Conservation (phyloP, 1,140 invertebrate species). For the Aporrectodea caliginosa region DNA sequence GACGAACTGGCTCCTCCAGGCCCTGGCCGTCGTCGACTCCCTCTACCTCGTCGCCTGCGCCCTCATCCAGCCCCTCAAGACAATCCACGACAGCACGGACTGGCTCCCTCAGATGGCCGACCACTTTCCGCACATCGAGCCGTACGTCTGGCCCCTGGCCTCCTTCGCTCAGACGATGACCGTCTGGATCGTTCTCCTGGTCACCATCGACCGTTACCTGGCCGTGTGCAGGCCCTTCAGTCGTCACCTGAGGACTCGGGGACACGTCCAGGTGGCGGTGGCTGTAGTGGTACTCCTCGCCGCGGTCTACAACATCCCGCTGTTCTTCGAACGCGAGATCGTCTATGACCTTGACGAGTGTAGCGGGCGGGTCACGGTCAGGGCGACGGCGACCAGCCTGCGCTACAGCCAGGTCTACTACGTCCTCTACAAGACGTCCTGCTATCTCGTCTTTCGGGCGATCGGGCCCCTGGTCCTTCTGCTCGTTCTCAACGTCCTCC, state of each 20-base stretch:
- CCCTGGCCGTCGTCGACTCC: constrained; percentile 29
- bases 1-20: constrained; percentile 28
- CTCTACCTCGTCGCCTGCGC: constrained; percentile 29
- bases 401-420: constrained; percentile 22
- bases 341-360: constrained; percentile 1
- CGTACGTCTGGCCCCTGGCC: constrained; percentile 19
- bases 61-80: constrained; percentile 30
- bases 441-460: constrained; percentile 26
- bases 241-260: neutral
- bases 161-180: constrained; percentile 30
- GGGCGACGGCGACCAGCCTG: constrained; percentile 4
- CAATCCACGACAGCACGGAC: constrained; percentile 26
- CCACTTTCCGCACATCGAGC: constrained; percentile 24
- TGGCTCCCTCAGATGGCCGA: constrained; percentile 20
- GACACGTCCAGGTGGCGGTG: neutral
- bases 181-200: constrained; percentile 32
- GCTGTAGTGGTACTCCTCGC: constrained; percentile 9
- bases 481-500: constrained; percentile 23
- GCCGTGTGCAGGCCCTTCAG: constrained; percentile 17
- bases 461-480: constrained; percentile 26
- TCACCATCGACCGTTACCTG: constrained; percentile 30
- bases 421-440: constrained; percentile 30
- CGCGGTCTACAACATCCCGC: constrained; percentile 29
- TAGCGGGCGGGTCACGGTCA: neutral
- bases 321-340: constrained; percentile 27